Evolutionary conservation across 2,113 vertebrate species (phyloP).

Genomic region (Pimephales promelas): DNA sequence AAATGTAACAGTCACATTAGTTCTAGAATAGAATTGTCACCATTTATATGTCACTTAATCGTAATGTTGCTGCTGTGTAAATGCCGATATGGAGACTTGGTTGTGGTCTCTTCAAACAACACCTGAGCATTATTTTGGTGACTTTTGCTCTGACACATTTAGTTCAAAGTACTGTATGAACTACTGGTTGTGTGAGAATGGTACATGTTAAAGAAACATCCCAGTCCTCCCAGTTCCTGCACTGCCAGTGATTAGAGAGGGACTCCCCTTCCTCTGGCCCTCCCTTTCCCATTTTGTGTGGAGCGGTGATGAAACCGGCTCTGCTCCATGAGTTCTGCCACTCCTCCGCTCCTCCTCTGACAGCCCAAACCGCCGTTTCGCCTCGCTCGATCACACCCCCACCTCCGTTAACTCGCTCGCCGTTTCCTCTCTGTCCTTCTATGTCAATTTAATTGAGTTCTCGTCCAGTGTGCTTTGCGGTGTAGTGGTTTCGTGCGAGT

Average conservation of each 20-base stretch:
- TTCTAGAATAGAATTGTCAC: background rate
- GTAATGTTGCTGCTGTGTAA: background rate
- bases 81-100: background rate
- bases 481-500: constrained; percentile 7
- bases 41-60: background rate
- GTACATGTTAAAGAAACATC: background rate
- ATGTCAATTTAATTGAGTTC: constrained; percentile 51
- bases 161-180: background rate
- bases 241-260: constrained; percentile 2
- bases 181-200: background rate
- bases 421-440: constrained; percentile 22
- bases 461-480: constrained; percentile 28
- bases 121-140: background rate
- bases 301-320: constrained; percentile 20
- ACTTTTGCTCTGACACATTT: background rate
- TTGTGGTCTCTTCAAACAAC: background rate
- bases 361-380: constrained; percentile 34
- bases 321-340: constrained; percentile 67
- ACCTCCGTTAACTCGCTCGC: constrained; percentile 5
- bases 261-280: background rate
- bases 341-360: constrained; percentile 60
- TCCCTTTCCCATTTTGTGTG: constrained; percentile 1
- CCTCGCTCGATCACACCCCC: constrained; percentile 41
- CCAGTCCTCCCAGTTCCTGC: constrained; percentile 1
- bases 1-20: background rate